Evolutionary conservation across 2,113 vertebrate genomes (phyloP).

Genomic region (Laticauda colubrina): DNA sequence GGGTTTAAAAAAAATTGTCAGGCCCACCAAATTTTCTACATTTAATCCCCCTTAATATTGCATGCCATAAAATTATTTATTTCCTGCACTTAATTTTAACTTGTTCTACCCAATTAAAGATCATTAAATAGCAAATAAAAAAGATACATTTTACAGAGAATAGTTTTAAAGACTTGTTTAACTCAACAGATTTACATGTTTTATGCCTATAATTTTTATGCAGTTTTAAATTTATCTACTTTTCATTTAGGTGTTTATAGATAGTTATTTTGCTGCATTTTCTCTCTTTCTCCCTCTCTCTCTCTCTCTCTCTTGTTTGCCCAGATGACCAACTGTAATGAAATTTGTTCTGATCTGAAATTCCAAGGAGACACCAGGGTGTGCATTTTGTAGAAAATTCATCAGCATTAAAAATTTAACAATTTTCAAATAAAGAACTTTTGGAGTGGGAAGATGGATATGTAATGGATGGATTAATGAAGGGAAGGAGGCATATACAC

Average conservation of each 20-base stretch:
- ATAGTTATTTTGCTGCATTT: not conserved
- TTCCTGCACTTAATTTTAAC: not conserved
- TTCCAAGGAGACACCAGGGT: not conserved
- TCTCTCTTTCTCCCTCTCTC: not conserved
- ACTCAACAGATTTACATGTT: not conserved
- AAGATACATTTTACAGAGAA: not conserved
- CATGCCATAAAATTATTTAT: not conserved
- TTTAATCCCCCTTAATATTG: not conserved
- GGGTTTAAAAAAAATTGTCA: not conserved
- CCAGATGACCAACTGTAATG: not conserved
- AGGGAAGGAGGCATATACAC: not conserved
- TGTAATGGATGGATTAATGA: not conserved
- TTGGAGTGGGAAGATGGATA: not conserved
- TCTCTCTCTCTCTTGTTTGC: not conserved
- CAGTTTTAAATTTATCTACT: not conserved
- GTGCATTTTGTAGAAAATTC: not conserved
- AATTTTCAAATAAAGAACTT: not conserved
- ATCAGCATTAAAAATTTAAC: not conserved
- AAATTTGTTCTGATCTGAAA: not conserved
- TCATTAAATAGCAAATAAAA: not conserved
- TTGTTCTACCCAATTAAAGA: not conserved
- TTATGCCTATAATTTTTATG: not conserved
- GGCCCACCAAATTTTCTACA: not conserved
- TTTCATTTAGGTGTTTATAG: not conserved
- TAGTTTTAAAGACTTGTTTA: not conserved